Evolutionary conservation across 2,113 vertebrate species (phyloP), one percentile per base, ranked within the genome.

Genomic region (Pachyramphus minor): DNA sequence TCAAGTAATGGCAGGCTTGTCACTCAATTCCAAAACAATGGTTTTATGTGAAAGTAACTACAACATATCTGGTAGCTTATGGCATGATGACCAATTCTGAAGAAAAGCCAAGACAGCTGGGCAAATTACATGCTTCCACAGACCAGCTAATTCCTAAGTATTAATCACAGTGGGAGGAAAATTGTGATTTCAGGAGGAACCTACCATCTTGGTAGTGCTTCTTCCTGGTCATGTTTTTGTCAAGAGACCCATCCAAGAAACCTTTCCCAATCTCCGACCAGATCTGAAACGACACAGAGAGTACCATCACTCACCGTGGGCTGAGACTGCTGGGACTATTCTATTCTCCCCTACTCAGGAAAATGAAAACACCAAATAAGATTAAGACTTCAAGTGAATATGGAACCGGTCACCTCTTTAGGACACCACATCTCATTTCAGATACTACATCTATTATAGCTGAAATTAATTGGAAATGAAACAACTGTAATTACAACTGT

Each of bases 181-280:
- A 44, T 19, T 6, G 6, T 52, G 16, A 59, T 71, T 58, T 44
- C 18, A 47, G 30, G 41, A 78, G 33, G 74, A 94, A 96, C 98
- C 97, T 96, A 99, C 99, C 99, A 30, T 98, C 98, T 97, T 99
- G 98, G 3, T 99, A 99, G 58, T 98, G 98, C 15, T 98, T 98
- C 96, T 99, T 99, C 69, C 99, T 98, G 96, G 98, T 98, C 77
- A 97, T 86, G 96, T 98, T 99, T 97, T 99, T 99, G 97, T 99
- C 99, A 95, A 99, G 97, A 50, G 99, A 99, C 7, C 99, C 99
- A 87, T 99, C 99, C 97, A 99, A 95, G 96, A 99, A 99, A 81
- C 99, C 99, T 91, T 98, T 99, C 37, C 99, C 99, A 62, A 99
- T 99, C 96, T 99, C 99, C 10, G 98, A 98, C 99, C 99, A 99